phyloP scores from a whole-genome alignment of 2,797 vertebrate genomes.

The Ctenosaura bakeri region DNA sequence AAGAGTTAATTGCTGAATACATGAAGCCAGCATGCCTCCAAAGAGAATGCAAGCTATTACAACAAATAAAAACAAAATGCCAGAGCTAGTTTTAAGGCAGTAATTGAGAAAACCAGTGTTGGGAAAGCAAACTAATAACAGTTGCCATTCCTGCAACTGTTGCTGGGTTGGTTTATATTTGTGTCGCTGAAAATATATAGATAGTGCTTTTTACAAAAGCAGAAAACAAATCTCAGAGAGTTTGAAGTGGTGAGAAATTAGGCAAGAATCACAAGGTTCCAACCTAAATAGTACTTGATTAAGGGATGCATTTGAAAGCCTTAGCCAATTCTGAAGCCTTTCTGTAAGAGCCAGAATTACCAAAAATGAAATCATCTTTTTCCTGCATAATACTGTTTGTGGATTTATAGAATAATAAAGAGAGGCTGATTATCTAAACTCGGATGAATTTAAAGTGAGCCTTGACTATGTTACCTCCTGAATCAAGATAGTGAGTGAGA shows the following conservation, averaged over 20 bases:
- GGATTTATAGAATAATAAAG: slow-evolving; percentile 24
- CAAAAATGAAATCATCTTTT: slow-evolving; percentile 6
- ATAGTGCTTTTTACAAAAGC: not conserved
- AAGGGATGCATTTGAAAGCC: slow-evolving; percentile 1
- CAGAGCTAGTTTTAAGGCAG: slow-evolving; percentile 27
- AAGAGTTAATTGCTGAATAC: slow-evolving; percentile 38
- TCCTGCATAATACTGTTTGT: not conserved
- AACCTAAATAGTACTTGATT: slow-evolving; percentile 14
- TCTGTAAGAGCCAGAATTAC: not conserved
- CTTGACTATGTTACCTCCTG: slow-evolving; percentile 13
- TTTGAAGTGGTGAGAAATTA: slow-evolving; percentile 1
- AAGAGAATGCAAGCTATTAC: slow-evolving; percentile 39
- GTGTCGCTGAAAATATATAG: not conserved
- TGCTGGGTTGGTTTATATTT: slow-evolving; percentile 17
- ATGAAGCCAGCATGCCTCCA: slow-evolving; percentile 36
- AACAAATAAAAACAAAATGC: slow-evolving; percentile 34
- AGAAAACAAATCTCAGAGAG: slow-evolving; percentile 15
- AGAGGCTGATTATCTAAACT: slow-evolving; percentile 14
- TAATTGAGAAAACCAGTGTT: slow-evolving; percentile 40
- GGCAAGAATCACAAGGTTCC: not conserved
- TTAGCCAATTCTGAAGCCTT: slow-evolving; percentile 21
- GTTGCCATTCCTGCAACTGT: slow-evolving; percentile 4
- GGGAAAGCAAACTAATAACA: slow-evolving; percentile 35
- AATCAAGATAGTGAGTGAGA: slow-evolving; percentile 19
- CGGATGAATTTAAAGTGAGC: slow-evolving; percentile 21